phyloP scores from a whole-genome alignment of 2,797 vertebrate genomes.

The Halcyon badia region DNA sequence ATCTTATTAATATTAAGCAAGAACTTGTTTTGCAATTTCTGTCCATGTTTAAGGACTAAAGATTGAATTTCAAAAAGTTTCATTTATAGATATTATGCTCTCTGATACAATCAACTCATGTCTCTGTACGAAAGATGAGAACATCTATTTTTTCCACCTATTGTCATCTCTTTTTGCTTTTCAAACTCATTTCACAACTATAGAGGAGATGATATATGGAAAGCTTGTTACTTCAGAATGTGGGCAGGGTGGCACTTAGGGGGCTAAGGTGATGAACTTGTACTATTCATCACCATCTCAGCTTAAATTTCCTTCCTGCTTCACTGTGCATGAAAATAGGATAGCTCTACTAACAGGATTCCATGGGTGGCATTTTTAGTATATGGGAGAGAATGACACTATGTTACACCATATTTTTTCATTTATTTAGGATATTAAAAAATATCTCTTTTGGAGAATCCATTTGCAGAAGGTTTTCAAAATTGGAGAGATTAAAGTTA shows the following conservation, averaged over 20 bases:
- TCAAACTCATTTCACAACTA: constrained; percentile 21
- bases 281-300: not conserved
- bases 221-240: not conserved
- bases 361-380: not conserved
- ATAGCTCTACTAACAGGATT: not conserved
- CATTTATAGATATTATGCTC: not conserved
- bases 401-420: not conserved
- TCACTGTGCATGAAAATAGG: not conserved
- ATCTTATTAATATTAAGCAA: not conserved
- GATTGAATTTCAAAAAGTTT: constrained; percentile 14
- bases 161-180: constrained; percentile 1
- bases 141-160: not conserved
- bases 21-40: not conserved
- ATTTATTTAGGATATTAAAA: not conserved
- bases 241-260: not conserved
- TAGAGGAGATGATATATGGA: not conserved
- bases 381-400: not conserved
- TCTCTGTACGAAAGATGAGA: constrained; percentile 47
- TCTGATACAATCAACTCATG: not conserved
- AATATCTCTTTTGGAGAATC: not conserved
- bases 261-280: not conserved
- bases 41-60: constrained; percentile 12
- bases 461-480: not conserved
- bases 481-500: not conserved
- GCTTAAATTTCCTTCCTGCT: constrained; percentile 10